Base-by-base conservation (phyloP, 2,113 vertebrate species). In the Rhadina sibilatrix region DNA sequence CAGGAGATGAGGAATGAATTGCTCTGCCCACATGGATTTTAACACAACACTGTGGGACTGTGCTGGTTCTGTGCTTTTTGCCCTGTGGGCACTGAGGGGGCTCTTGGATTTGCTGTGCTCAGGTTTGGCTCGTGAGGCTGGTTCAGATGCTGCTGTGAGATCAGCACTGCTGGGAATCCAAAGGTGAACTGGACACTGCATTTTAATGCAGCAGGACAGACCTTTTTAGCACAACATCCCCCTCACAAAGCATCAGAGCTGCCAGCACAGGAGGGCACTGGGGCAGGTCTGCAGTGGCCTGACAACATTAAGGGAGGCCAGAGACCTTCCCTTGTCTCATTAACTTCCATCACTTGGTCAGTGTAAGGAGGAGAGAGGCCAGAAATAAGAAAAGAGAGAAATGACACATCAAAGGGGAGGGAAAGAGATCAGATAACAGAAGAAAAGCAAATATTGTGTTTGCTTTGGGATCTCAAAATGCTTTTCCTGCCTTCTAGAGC, bases 291-390 rank as follows among this genome's bases (percentile, higher is more conserved):
- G 65, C 42, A 61, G 24, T 10, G 70, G 28, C 11, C 59, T 84
- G 44, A 6, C 31, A 77, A 4, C 6, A 49, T 38, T 9, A 15
- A 71, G 42, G 10, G 13, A 5, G 9, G 8, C 0, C 2, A 3
- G 31, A 88, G 42, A 53, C 31, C 31, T 82, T 70, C 46, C 17
- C 12, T 77, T 28, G 12, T 4, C 60, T 57, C 6, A 2, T 49
- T 46, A 54, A 28, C 31, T 66, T 76, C 57, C 15, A 25, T 12
- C 24, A 3, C 37, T 66, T 49, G 12, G 5, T 53, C 28, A 47
- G 8, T 13, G 8, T 4, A 15, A 70, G 28, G n/a, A 52, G 24
- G 27, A 60, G 24, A 47, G 52, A 65, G 21, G 46, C 5, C 31
- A 57, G 65, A 65, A 22, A 37, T 18, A 60, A 60, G 40, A 56